A percentile compares a stretch with the other conserved stretches of the same genome.
These are phyloP conservation scores for Salvelinus namaycush DNA, from an alignment of 2,113 vertebrate genomes.

Conservation along the genomic window DNA sequence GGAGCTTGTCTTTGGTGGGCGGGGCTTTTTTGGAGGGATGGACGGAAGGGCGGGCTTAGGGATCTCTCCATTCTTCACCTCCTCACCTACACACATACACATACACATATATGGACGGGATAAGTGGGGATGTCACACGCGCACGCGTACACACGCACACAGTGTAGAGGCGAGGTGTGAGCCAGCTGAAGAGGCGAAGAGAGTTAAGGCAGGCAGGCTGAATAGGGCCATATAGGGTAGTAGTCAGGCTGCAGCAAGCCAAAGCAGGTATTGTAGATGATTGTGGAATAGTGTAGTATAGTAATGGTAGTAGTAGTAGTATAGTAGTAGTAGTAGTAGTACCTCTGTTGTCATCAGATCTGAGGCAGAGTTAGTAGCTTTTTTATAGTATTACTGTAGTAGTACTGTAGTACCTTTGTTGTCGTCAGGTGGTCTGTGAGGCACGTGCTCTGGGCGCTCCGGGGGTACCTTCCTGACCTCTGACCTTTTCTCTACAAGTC, in stretches of 20 bases:
- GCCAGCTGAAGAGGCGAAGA: background rate
- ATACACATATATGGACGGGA: conserved; percentile 12
- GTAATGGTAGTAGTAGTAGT: too few species aligned
- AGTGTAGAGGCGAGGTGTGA: background rate
- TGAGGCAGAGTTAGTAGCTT: too few species aligned
- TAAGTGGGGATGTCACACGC: background rate
- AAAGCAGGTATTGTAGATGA: background rate
- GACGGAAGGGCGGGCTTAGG: conserved; percentile 88
- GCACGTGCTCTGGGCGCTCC: conserved; percentile 91
- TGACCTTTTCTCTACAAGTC: conserved; percentile 83
- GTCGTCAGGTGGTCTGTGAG: conserved; percentile 76
- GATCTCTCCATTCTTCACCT: conserved; percentile 83
- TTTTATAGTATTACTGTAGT: too few species aligned
- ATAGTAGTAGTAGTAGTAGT: too few species aligned
- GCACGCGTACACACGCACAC: background rate
- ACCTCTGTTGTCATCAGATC: too few species aligned
- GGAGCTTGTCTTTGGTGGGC: conserved; percentile 89
- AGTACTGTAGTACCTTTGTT: conserved; percentile 84
- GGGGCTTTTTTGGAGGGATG: conserved; percentile 92
- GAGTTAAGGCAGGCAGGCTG: background rate
- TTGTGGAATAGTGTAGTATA: background rate
- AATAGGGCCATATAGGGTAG: too few species aligned
- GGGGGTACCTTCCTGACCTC: conserved; percentile 92
- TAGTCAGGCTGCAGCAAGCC: background rate
- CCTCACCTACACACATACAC: conserved; percentile 78